Evolutionary conservation across 2,888 invertebrate species (phyloP).

Genomic region (Catocala sponsa): DNA sequence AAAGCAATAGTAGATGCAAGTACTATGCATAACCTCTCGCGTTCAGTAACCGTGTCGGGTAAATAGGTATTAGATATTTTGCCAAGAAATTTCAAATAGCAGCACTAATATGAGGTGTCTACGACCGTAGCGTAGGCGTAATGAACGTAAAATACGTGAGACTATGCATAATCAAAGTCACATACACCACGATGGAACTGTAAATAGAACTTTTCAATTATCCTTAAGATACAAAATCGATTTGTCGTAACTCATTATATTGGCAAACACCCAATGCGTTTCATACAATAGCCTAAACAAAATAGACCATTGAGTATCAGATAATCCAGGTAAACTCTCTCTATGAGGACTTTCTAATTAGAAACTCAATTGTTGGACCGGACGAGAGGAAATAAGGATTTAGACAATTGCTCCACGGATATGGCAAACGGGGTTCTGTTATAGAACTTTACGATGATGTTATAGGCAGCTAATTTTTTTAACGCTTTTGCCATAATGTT

Average conservation of each 20-base stretch:
- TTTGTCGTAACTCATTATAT: not conserved
- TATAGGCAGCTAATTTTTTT: not conserved
- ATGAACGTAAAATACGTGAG: no score
- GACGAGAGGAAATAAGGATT: slow-evolving; percentile 37
- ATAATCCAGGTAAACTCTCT: slow-evolving; percentile 52
- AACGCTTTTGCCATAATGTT: not conserved
- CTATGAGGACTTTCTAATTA: slow-evolving; percentile 40
- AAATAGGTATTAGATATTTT: no score
- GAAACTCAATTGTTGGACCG: slow-evolving; percentile 32
- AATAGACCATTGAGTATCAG: slow-evolving; percentile 28
- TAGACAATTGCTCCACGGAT: slow-evolving; percentile 25
- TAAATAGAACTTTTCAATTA: no score
- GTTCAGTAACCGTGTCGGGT: no score
- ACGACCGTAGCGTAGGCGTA: no score
- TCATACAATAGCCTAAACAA: slow-evolving; percentile 23
- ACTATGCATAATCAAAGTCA: no score
- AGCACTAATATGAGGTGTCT: no score
- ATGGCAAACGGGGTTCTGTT: slow-evolving; percentile 25
- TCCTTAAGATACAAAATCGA: no score
- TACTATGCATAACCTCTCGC: no score
- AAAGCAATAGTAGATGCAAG: no score
- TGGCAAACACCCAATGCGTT: slow-evolving; percentile 5
- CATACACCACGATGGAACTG: no score
- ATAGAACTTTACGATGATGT: slow-evolving; percentile 3
- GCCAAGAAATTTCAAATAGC: no score